Percentiles rank a stretch among this genome's conserved stretches.
Conservation (phyloP, 1,140 invertebrate species). For the Danaus plexippus region DNA sequence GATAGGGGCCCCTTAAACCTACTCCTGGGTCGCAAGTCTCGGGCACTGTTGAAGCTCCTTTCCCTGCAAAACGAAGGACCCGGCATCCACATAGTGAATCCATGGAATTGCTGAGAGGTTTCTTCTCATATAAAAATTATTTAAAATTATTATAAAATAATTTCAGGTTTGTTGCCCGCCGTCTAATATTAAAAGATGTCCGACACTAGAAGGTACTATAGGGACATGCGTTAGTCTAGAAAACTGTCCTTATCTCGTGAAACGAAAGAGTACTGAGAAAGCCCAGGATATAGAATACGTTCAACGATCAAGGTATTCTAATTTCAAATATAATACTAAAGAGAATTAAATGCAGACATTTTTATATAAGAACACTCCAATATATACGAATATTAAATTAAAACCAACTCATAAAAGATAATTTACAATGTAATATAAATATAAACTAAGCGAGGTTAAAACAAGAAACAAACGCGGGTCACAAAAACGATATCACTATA, state of each 20-base stretch:
- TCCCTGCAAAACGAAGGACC: too few species aligned
- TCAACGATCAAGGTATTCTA: conserved; percentile 34
- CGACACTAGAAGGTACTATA: conserved; percentile 24
- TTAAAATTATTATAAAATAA: conserved; percentile 2
- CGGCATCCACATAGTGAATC: not conserved
- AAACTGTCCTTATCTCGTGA: conserved; percentile 23
- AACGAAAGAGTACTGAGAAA: conserved; percentile 13
- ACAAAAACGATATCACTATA: too few species aligned
- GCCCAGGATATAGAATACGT: conserved; percentile 23
- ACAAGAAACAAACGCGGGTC: too few species aligned
- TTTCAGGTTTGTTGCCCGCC: conserved; percentile 40
- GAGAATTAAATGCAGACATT: too few species aligned
- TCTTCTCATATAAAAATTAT: conserved; percentile 1
- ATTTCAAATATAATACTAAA: not conserved
- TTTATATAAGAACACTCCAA: not conserved
- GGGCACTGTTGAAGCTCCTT: too few species aligned
- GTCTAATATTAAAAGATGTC: conserved; percentile 14
- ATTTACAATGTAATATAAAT: not conserved
- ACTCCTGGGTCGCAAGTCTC: too few species aligned
- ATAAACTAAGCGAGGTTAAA: not conserved
- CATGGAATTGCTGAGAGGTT: not conserved
- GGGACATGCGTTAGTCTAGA: conserved; percentile 30
- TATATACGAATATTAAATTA: not conserved
- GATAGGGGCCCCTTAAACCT: too few species aligned
- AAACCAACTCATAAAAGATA: not conserved